Percentiles rank a stretch among this genome's conserved stretches.
These are phyloP conservation scores for Trileptium ribeirensis DNA, from an alignment of 2,888 invertebrate genomes.

Conservation along the genomic window DNA sequence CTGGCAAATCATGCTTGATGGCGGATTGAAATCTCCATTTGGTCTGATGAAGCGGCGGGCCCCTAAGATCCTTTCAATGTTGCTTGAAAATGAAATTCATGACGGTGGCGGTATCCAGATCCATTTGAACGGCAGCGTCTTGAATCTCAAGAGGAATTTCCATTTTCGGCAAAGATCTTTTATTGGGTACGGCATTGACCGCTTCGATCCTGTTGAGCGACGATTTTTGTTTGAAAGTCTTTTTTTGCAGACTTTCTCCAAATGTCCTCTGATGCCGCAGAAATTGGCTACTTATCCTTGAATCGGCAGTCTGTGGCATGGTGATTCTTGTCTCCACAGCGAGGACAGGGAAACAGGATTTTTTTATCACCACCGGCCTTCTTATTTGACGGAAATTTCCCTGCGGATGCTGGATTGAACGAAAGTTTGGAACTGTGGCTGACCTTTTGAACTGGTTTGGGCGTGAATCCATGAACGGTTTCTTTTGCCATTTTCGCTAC, in stretches of 20 bases:
- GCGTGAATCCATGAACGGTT: background rate
- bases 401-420: too few species aligned
- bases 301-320: background rate
- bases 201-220: background rate
- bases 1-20: too few species aligned
- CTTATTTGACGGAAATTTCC: too few species aligned
- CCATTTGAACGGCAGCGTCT: background rate
- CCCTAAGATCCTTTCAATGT: constrained; percentile 4
- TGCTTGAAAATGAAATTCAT: constrained; percentile 5
- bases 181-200: background rate
- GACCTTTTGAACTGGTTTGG: too few species aligned
- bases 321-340: background rate
- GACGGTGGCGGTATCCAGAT: constrained; percentile 23
- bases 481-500: constrained; percentile 26
- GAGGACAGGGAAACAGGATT: too few species aligned
- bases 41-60: too few species aligned
- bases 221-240: too few species aligned
- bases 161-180: constrained; percentile 18
- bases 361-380: too few species aligned
- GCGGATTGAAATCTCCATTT: too few species aligned
- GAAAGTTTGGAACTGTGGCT: too few species aligned
- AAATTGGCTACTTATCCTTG: background rate
- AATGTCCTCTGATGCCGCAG: constrained; percentile 6
- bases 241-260: constrained; percentile 4
- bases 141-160: constrained; percentile 21